Conservation (phyloP, 2,888 invertebrate species). For the Trilocha varians region DNA sequence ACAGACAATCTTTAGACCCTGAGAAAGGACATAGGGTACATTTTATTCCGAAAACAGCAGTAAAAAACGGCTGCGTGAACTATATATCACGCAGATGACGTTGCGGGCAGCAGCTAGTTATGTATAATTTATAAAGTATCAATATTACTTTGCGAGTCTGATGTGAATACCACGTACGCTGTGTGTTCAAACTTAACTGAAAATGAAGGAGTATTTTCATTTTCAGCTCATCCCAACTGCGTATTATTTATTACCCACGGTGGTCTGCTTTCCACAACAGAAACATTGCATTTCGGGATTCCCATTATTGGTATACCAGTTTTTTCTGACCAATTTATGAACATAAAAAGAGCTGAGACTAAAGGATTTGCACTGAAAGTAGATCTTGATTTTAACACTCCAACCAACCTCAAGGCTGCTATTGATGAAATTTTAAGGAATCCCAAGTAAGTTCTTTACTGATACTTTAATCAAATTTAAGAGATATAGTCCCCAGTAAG, state of each 20-base stretch:
- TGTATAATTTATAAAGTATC: too few relatives aligned
- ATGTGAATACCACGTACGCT: too few relatives aligned
- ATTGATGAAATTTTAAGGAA: slow-evolving; percentile 23
- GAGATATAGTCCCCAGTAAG: too few relatives aligned
- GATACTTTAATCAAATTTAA: too few relatives aligned
- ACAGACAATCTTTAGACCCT: too few relatives aligned
- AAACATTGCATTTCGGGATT: slow-evolving; percentile 31
- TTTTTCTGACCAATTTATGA: slow-evolving; percentile 37
- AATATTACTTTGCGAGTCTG: too few relatives aligned
- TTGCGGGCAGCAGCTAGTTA: too few relatives aligned
- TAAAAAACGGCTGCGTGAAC: too few relatives aligned
- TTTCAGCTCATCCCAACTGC: slow-evolving; percentile 37
- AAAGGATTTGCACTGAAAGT: slow-evolving; percentile 32
- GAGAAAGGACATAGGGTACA: too few relatives aligned
- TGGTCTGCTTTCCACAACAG: slow-evolving; percentile 35
- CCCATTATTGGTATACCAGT: slow-evolving; percentile 39
- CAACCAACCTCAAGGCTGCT: slow-evolving; percentile 21
- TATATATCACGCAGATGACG: too few relatives aligned
- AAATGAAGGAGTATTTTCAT: not conserved
- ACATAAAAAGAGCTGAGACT: slow-evolving; percentile 24
- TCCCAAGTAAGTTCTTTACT: slow-evolving; percentile 25
- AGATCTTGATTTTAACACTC: slow-evolving; percentile 19
- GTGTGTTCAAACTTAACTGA: too few relatives aligned
- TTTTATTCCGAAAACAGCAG: too few relatives aligned
- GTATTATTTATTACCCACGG: slow-evolving; percentile 41